Base-by-base conservation (phyloP, 2,113 vertebrate genomes). In the Tamias sibiricus region DNA sequence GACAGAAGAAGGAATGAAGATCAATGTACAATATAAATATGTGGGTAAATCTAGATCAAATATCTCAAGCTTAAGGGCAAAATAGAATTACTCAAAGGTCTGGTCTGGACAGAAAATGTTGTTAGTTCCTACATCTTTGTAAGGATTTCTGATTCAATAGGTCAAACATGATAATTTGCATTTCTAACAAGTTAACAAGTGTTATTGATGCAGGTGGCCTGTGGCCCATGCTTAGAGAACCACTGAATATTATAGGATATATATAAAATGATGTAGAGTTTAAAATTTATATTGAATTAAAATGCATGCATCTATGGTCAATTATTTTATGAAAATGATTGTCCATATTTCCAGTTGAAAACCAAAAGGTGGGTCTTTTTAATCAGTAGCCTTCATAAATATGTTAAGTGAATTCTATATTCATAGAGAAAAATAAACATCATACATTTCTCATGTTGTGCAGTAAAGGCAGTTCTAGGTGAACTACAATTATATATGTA, bases 211-310 rank as follows among this genome's bases (percentile, higher is more conserved):
- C 26, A 80, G 5, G 2, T 79, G 32, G 16, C 11, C 47, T 94
- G 28, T 35, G 40, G 14, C 24, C 16, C 17, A 35, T 16, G 20
- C 20, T 95, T 54, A 68, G 35, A 77, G 49, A 79, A 44, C 3
- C 57, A 84, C 10, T 24, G 47, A 92, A 22, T 19, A 90, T 72
- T 74, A n/a, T 1, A 79, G 1, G 16, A 54, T 87, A 12, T 87
- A 12, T 54, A 37, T 76, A 75, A 90, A 90, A 64, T 26, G 54
- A 54, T 17, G 5, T 68, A 42, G 4, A 6, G 1, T 22, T 88
- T 86, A 72, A 76, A 91, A 17, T 66, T 62, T 69, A 57, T 37
- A 42, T 57, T 69, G 19, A 87, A 74, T 79, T 87, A 95, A 69
- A 89, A 57, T 40, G 28, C 30, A 52, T n/a, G 24, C 2, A 62